phyloP scores from a whole-genome alignment of 2,888 invertebrate genomes.

The Pollenia griseotomentosa region DNA sequence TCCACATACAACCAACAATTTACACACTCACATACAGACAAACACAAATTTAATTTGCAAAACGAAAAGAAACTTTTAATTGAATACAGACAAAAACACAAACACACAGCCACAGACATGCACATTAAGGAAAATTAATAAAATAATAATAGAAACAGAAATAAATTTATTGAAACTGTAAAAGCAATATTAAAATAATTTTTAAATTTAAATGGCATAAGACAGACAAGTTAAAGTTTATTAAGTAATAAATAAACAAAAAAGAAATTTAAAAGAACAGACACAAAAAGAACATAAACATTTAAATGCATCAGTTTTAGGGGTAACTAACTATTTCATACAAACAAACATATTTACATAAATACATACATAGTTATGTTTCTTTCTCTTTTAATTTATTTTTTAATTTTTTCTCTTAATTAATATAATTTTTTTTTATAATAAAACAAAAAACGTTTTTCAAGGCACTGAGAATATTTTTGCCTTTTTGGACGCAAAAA shows the following conservation, averaged over 20 bases:
- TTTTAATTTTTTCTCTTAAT: slow-evolving; percentile 35
- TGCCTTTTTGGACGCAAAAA: slow-evolving; percentile 59
- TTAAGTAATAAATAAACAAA: slow-evolving; percentile 40
- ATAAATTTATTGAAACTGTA: slow-evolving; percentile 71
- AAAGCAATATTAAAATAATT: slow-evolving; percentile 72
- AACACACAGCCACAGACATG: background rate
- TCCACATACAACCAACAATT: slow-evolving; percentile 24
- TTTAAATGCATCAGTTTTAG: slow-evolving; percentile 68
- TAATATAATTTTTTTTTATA: slow-evolving; percentile 47
- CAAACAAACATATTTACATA: slow-evolving; percentile 20
- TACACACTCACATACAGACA: slow-evolving; percentile 19
- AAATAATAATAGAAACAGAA: slow-evolving; percentile 67
- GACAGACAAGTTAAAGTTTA: slow-evolving; percentile 63
- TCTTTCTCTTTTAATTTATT: slow-evolving; percentile 58
- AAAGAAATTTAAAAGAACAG: slow-evolving; percentile 60
- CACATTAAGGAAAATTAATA: slow-evolving; percentile 38
- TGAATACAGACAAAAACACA: slow-evolving; percentile 55
- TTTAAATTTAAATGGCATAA: slow-evolving; percentile 64
- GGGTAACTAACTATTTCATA: slow-evolving; percentile 42
- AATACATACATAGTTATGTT: slow-evolving; percentile 34
- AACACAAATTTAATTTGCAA: slow-evolving; percentile 44
- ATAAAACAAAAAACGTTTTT: slow-evolving; percentile 63
- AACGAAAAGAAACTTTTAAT: slow-evolving; percentile 35
- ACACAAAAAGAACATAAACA: slow-evolving; percentile 70
- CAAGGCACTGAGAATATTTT: slow-evolving; percentile 64